Base-by-base conservation (phyloP, 2,888 invertebrate genomes). In the Aphidius colemani region DNA sequence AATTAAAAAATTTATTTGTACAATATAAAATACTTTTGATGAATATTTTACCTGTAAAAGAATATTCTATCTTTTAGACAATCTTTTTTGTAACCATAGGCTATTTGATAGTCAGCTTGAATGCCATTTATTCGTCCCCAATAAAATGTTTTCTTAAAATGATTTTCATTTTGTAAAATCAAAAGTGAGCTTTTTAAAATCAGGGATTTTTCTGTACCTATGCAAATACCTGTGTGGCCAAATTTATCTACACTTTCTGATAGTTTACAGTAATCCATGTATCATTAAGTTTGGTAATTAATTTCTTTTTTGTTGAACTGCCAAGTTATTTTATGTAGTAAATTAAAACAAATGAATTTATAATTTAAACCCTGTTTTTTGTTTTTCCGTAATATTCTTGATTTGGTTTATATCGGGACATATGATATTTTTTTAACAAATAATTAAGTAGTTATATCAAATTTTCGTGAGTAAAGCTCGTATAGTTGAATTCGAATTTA, bases 51-150 rank as follows among this genome's bases (percentile, higher is more conserved):
- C 87, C 87, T 91, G 83, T 95, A 96, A 78, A 91, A 93, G 79
- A 88, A 94, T 69, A 88, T 89, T 74, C 88, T 88, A 63, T 90
- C 90, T 18, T 83, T 80, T 50, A 95, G 79, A 59, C 90, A 91
- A 79, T 96, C 93, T 67, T 86, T 88, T 18, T 85, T 84, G 69
- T 90, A 89, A 10, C 96, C 95, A 74, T 89, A 93, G 2, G 93
- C 92, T 66, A 96, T 87, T 76, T 90, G 93, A 79, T 96, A 96
- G 81, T 95, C 94, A 13, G 86, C 86, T 69, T 89, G 88, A 0
- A 88, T 83, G 1, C 93, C 95, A 69, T 88, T 87, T 59, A 96
- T 89, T 77, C 90, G 89, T 0, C 95, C 96, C 94, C 95, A 95
- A 76, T 95, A 93, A 76, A 89, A 94, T 60, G 93, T 87, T 77